phyloP scores from a whole-genome alignment of 2,113 vertebrate species.

The Microtus richardsoni region DNA sequence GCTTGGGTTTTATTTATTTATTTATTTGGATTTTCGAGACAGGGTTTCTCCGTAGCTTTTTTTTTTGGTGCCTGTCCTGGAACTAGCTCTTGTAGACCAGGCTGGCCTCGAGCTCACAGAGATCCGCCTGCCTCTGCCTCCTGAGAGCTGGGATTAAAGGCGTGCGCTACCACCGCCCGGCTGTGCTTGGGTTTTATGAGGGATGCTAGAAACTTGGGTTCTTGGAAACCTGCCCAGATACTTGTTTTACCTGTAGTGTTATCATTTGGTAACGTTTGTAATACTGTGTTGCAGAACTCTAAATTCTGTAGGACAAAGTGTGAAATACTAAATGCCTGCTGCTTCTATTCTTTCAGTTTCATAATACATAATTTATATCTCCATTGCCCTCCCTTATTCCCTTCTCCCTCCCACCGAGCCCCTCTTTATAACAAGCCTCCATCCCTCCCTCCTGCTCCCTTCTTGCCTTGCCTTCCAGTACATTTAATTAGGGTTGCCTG shows the following conservation, averaged over 20 bases:
- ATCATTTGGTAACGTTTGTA: neutral
- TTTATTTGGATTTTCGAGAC: too few relatives aligned
- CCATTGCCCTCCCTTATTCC: neutral
- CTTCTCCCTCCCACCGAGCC: neutral
- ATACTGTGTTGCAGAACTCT: neutral
- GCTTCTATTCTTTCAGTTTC: neutral
- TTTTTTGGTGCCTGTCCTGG: too few relatives aligned
- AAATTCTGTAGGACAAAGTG: neutral
- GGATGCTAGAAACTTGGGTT: too few relatives aligned
- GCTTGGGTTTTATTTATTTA: neutral
- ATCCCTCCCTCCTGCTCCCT: neutral
- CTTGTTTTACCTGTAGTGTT: slow-evolving; percentile 1
- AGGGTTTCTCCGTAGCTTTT: too few relatives aligned
- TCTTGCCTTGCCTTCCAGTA: too few relatives aligned
- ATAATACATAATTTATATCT: neutral
- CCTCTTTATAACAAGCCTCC: neutral
- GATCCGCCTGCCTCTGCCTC: too few relatives aligned
- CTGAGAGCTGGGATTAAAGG: too few relatives aligned
- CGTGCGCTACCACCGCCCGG: too few relatives aligned
- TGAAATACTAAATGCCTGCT: slow-evolving; percentile 37
- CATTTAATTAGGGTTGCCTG: neutral
- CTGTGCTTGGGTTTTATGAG: neutral
- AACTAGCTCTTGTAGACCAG: too few relatives aligned
- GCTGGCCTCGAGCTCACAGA: too few relatives aligned
- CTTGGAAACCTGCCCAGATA: neutral